A percentile compares a stretch with the other conserved stretches of the same genome.
Conservation (phyloP, 2,113 vertebrate genomes). For the Salminus brasiliensis region DNA sequence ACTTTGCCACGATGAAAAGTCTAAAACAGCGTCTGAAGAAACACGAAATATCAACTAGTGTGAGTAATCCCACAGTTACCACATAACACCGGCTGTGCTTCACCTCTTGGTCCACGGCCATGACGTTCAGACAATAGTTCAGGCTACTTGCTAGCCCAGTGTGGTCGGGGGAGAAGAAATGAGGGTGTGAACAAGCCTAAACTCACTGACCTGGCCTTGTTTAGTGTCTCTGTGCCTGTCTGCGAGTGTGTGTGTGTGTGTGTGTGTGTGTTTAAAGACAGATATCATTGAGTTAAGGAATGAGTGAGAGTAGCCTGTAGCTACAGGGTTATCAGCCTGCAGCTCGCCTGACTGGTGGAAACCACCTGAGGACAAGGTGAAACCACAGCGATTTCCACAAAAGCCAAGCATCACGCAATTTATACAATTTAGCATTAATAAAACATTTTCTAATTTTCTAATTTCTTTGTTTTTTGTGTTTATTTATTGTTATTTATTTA, state of each 20-base stretch:
- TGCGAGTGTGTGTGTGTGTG: too few relatives aligned
- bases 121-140: conserved; percentile 12
- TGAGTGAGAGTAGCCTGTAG: background rate
- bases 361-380: background rate
- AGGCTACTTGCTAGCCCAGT: background rate
- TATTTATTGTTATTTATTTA: too few relatives aligned
- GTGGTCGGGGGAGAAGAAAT: conserved; percentile 15
- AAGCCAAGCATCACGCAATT: too few relatives aligned
- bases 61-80: conserved; percentile 20
- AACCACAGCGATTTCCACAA: background rate
- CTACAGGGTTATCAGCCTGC: background rate
- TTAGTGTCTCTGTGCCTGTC: background rate
- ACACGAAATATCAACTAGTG: conserved; percentile 39
- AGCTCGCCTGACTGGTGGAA: background rate
- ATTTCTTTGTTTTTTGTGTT: too few relatives aligned
- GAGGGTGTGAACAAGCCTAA: conserved; percentile 19
- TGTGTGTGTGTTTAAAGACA: background rate
- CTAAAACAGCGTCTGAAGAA: conserved; percentile 54
- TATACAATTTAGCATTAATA: too few relatives aligned
- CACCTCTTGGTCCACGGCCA: background rate
- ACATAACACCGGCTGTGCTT: background rate
- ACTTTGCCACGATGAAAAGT: conserved; percentile 51
- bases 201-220: background rate
- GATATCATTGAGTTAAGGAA: background rate
- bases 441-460: too few relatives aligned